Evolutionary conservation across 2,113 vertebrate species (phyloP).

Genomic region (Alligator mississippiensis): DNA sequence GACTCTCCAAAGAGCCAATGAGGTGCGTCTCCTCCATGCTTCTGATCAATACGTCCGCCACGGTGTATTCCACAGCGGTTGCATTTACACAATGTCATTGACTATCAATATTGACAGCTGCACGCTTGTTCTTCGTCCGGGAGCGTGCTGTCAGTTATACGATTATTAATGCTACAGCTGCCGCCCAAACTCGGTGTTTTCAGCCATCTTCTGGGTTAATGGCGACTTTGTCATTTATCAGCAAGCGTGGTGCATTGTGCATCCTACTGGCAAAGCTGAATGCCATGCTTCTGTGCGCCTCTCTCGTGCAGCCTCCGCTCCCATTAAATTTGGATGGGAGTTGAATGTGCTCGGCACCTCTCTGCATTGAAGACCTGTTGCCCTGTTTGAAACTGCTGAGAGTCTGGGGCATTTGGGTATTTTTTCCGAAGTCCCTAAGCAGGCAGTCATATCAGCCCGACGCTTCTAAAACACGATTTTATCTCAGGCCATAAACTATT

Average conservation of each 20-base stretch:
- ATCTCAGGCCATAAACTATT: background rate
- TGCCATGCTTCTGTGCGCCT: background rate
- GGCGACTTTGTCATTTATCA: background rate
- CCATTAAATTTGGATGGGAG: rapidly evolving
- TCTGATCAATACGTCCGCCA: slow-evolving; percentile 39
- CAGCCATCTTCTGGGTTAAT: background rate
- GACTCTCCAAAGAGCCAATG: slow-evolving; percentile 1
- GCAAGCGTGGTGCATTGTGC: rapidly evolving
- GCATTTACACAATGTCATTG: background rate
- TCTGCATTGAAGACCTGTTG: too few relatives aligned
- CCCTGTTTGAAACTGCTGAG: too few relatives aligned
- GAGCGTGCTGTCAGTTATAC: background rate
- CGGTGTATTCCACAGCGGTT: background rate
- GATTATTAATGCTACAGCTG: background rate
- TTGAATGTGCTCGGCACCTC: too few relatives aligned
- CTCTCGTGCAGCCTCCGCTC: background rate
- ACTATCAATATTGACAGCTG: background rate
- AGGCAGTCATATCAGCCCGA: background rate
- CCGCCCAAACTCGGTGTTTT: background rate
- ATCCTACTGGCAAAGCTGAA: background rate
- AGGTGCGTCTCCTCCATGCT: background rate
- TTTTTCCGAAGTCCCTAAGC: background rate
- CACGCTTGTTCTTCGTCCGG: background rate
- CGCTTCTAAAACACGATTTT: background rate
- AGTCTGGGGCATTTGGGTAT: too few relatives aligned